A percentile compares a stretch with the other conserved stretches of the same genome.
These are phyloP conservation scores for Blera fallax DNA, from an alignment of 2,888 invertebrate species.

Conservation along the genomic window DNA sequence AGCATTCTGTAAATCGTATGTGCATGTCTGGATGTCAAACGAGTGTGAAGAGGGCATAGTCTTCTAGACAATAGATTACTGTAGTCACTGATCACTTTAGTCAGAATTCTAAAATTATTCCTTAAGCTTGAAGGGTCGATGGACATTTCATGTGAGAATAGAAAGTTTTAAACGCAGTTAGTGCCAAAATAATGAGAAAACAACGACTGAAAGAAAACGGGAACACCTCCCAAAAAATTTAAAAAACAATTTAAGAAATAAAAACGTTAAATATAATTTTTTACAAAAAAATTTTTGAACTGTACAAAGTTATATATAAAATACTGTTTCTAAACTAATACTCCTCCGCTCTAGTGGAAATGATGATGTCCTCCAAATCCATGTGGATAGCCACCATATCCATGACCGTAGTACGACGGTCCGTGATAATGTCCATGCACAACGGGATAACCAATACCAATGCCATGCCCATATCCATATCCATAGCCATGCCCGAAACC, in stretches of 20 bases:
- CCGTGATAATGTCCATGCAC: conserved; percentile 23
- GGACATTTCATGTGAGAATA: no score
- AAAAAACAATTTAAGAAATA: background rate
- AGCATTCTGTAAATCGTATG: no score
- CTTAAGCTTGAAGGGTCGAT: no score
- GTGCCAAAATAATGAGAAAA: no score
- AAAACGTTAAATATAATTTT: background rate
- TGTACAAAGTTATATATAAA: conserved; percentile 27
- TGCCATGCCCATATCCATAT: conserved; percentile 30
- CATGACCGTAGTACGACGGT: conserved; percentile 28
- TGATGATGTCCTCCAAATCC: conserved; percentile 56
- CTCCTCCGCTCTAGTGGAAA: conserved; percentile 39
- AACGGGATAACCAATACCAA: conserved; percentile 32
- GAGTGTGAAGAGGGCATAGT: no score
- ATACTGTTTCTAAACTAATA: conserved; percentile 11
- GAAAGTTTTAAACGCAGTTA: no score
- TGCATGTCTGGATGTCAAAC: no score
- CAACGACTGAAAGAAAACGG: background rate
- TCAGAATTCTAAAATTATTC: no score
- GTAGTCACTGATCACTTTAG: no score
- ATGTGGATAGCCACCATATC: conserved; percentile 43
- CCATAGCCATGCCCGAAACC: conserved; percentile 44
- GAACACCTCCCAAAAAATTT: background rate
- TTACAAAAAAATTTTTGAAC: conserved; percentile 6
- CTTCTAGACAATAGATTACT: no score